Evolutionary conservation across 1,140 invertebrate genomes (phyloP), one percentile per base, ranked within the genome.

Genomic region (Aphaenogaster ashmeadi): DNA sequence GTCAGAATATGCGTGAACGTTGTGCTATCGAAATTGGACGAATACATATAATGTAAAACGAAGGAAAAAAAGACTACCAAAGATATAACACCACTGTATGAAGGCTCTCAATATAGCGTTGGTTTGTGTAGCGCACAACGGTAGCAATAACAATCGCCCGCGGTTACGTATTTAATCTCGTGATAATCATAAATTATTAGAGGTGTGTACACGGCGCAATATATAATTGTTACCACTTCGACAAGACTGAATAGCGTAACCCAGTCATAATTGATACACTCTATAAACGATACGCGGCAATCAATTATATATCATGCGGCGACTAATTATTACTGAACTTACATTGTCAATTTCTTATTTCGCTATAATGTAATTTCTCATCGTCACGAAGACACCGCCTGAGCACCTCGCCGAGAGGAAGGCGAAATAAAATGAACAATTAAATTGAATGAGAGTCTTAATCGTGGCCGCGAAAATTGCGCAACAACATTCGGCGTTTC

Each of bases 171-270:
- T 87, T 87, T 84, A 87, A 74, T 79, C 80, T 83, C 80, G 86
- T 71, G 66, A 80, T 87, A 72, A 85, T 87, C 67, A 87, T 87
- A 38, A 87, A 87, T 87, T 87, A 85, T 87, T 83, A 87, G 13
- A 38, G n/a, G 36, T 56, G 60, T 85, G 50, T 84, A 84, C 80
- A 84, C 13, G 69, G 69, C 41, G 80, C 69, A 60, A 84, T 87
- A 84, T 87, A 87, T 87, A 87, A 87, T 87, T 87, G 86, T 87
- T 85, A 81, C 78, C 77, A 74, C 66, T 87, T 74, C 54, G 66
- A 47, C 79, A 84, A 87, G 86, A 87, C 66, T 79, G 86, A 86
- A 67, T 85, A 84, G 67, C 86, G 77, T 83, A 62, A 80, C 77
- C 9, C 69, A 84, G 7, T 71, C 67, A 87, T 87, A 87, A 87